Evolutionary conservation across 2,888 invertebrate genomes (phyloP), one percentile per base, ranked within the genome.

Genomic region (Hypolimnas misippus): DNA sequence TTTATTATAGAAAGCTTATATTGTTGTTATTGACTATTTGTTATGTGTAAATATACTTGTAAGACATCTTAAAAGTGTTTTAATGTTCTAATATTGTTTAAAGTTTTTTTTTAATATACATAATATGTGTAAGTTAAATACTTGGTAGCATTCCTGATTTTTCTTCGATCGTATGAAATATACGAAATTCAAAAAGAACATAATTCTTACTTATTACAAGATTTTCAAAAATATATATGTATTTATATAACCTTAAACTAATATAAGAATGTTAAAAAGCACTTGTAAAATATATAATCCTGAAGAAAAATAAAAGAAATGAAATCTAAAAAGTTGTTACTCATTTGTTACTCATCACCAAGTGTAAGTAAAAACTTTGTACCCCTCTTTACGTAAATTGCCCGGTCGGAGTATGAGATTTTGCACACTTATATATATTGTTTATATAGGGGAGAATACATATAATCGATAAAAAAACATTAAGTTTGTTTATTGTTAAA

Each of bases 31-130:
- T 61, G 46, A 59, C 40, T 54, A 62, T 38, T 59, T 65, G 62
- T 65, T 61, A 57, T 29, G 57, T 67, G 63, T 69, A 67, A 62
- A 65, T 63, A 69, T 63, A 59, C 51, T 31, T 55, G 38, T 65
- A 66, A 49, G 49, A 29, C 14, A 4, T 21, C 44, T 46, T 21
- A 21, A 21, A 5, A n/a, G 19, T 10, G 44, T 21, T 46, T 46
- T 46, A 44, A 12, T 44, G 7, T 8, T 17, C 35, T 38, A 38
- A 38, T 38, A 38, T 38, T 38, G n/a, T 38, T 38, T 38, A n/a
- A 3, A 2, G 1, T n/a, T 38, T n/a, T 38, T 38, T 25, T 35
- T 1, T 44, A 19, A 3, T 19, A 49, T 49, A 25, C 14, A 42
- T 16, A 7, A 5, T 42, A 17, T 42, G 0, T 40, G 3, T 40